Base-by-base conservation (phyloP, 2,113 vertebrate species). In the Crotalus horridus region DNA sequence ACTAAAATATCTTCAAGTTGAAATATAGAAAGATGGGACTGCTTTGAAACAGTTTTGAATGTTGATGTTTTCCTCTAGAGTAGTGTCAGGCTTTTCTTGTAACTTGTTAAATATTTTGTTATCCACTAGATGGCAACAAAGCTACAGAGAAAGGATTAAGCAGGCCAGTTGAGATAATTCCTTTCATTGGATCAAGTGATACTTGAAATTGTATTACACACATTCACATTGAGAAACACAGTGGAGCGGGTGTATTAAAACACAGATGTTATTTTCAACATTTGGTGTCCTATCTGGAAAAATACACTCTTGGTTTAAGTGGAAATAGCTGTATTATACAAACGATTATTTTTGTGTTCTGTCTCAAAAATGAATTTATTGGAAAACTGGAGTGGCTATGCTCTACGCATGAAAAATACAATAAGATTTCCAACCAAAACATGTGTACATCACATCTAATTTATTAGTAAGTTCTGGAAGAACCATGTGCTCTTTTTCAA, bases 61-160 rank as follows among this genome's bases (percentile, higher is more conserved):
- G 26, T 61, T 39, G 39, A 61, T 3, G 21, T 89, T 89, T 89
- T 58, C 12, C 29, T n/a, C 6, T 51, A 51, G 48, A 51, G 1
- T 39, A 54, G 13, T 56, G 55, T 24, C 55, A 69, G 33, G 13
- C 59, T 90, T 90, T 29, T 81, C 69, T 17, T 20, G 69, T 81
- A 21, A 17, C 3, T 43, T 81, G 24, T 90, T 69, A 29, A 90
- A 93, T 39, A 55, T 20, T 95, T 92, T 93, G 21, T 86, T 4
- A 24, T 20, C 94, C 97, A 21, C 95, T 92, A 96, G 97, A 92
- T 97, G 97, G 97, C 96, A 96, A 93, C 94, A 94, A 92, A 93
- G 91, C 54, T 94, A 93, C 95, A 94, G 91, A 86, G 43, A 94
- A 94, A 81, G 90, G 89, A 13, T 59, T 89, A 46, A 89, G 0